Base-by-base conservation (phyloP, 1,140 invertebrate species). In the Drosophila saltans region DNA sequence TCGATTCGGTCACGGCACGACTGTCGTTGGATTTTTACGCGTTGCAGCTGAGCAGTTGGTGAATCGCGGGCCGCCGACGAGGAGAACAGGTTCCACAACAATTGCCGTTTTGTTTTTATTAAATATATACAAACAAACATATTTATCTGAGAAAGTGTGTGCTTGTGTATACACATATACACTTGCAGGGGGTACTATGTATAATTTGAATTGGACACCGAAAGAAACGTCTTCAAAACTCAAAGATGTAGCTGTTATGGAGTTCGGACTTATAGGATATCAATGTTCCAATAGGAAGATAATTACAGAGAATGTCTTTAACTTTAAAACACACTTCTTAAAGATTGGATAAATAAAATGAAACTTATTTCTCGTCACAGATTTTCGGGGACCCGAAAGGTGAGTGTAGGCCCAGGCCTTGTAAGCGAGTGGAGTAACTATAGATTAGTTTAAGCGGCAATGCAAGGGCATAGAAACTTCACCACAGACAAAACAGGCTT, bases 41-140 rank as follows among this genome's bases (percentile, higher is more conserved):
- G 21, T 69, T 72, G 71, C 69, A 26, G 16, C 16, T 16, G 16
- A 16, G 16, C 16, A 16, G n/a, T 62, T 63, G n/a, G 68, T 63
- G 70, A 63, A 62, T 30, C 61, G 71, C 56, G 60, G 43, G 52
- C 62, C 40, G 48, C 60, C 74, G 69, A 65, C 45, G 61, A 48
- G 68, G 75, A 78, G 75, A 78, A 78, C 76, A 72, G 76, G 76
- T 78, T 78, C 72, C 76, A 67, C 75, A 78, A 78, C 76, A 78
- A 78, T 56, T 68, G 55, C 57, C 57, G 73, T 76, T 77, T 70
- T 56, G 28, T 65, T 76, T 77, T 70, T 78, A 61, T 78, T 78
- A 58, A 43, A 40, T 39, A 59, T 39, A 26, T 36, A 21, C 16
- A 16, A 16, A 16, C 16, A 16, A 16, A 16, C 16, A 16, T 16